Base-by-base conservation (phyloP, 1,140 invertebrate genomes). In the Semibalanus balanoides region DNA sequence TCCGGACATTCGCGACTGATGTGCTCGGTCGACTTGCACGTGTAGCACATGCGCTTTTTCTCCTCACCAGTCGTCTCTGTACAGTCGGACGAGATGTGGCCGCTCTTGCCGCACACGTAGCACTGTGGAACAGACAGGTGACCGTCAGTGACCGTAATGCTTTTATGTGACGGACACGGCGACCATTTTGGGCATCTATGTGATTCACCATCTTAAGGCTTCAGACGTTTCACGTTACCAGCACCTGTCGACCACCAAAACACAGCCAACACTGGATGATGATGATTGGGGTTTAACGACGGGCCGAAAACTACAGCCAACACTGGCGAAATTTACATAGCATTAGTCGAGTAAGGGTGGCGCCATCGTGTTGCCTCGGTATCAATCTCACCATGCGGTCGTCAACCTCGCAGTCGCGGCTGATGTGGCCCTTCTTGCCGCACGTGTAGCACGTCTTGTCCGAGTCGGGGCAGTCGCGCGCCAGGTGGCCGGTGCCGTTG, bases 361-460 rank as follows among this genome's bases (percentile, higher is more conserved):
- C n/a, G n/a, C n/a, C n/a, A n/a, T n/a, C n/a, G n/a, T n/a, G 40
- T 75, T 70, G 30, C 76, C 64, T 19, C 76, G 76, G 74, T 78
- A 79, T 19, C 79, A 79, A 29, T 79, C 74, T 77, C 25, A 76
- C 76, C 28, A 72, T 69, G 19, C 78, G 74, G 27, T 78, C 79
- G n/a, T 73, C 79, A 77, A 74, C 78, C 72, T 81, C 90, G 86
- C 93, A 96, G 82, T 95, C 93, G 79, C 93, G 90, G 85, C 91
- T 92, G 85, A 95, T 90, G 87, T 96, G 93, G 76, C 93, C 93
- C 75, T 90, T 88, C 84, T 94, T 93, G 85, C 92, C 91, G 85
- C 93, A 95, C 81, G 89, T 89, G 86, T 94, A 95, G 86, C 93
- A 95, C 77, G 89, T 91, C 85, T 93, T 92, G 73, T 80, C 78